phyloP scores from a whole-genome alignment of 2,888 invertebrate genomes.

The Caenorhabditis imperialis region DNA sequence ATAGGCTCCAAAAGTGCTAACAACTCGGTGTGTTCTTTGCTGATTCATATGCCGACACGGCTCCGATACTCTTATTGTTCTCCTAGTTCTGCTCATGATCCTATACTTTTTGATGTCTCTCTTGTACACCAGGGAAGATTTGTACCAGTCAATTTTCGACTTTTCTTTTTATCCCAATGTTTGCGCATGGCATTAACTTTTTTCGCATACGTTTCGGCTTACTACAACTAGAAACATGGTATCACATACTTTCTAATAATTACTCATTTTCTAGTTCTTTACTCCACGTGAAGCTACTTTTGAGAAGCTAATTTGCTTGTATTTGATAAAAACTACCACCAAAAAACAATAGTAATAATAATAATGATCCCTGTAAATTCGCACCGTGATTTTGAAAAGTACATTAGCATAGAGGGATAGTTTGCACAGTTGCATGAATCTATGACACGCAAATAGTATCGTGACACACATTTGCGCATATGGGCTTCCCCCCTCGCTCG shows the following conservation, averaged over 20 bases:
- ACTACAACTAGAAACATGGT: constrained; percentile 32
- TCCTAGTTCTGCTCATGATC: not conserved
- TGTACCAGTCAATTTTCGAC: not conserved
- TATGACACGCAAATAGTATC: constrained; percentile 55
- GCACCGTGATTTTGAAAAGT: too few relatives aligned
- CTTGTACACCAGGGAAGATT: too few relatives aligned
- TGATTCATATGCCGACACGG: constrained; percentile 29
- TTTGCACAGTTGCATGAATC: constrained; percentile 59
- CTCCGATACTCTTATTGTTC: constrained; percentile 1
- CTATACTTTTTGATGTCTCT: not conserved
- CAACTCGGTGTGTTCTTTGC: constrained; percentile 2
- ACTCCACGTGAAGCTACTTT: too few relatives aligned
- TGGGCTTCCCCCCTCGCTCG: constrained; percentile 14
- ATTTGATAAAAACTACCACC: too few relatives aligned
- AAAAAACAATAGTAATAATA: too few relatives aligned
- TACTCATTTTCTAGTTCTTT: too few relatives aligned
- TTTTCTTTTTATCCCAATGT: constrained; percentile 13
- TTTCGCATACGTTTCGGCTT: constrained; percentile 47
- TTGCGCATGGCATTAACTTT: constrained; percentile 44
- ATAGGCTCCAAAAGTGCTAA: constrained; percentile 7
- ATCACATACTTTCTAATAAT: too few relatives aligned
- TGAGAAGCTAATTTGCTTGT: too few relatives aligned
- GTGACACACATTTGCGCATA: constrained; percentile 57
- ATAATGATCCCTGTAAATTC: too few relatives aligned
- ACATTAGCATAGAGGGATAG: constrained; percentile 32